Evolutionary conservation across 2,797 vertebrate species (phyloP).

Genomic region (Lutjanus campechanus): DNA sequence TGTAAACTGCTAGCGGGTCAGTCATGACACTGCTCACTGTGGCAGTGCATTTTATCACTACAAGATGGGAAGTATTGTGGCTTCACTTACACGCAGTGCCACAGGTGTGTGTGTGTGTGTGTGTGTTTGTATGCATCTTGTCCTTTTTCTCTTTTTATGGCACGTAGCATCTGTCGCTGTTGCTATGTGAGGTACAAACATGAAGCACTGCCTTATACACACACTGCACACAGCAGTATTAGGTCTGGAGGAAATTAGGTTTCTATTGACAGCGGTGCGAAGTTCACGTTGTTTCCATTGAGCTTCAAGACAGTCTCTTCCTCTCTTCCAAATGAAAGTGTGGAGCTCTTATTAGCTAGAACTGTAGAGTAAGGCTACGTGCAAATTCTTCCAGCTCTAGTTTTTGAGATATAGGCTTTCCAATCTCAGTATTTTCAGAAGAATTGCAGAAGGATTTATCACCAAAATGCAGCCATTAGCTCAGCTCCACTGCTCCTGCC

Average conservation of each 20-base stretch:
- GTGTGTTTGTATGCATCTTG: neutral
- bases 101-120: conserved; percentile 23
- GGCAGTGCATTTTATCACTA: conserved; percentile 39
- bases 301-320: conserved; percentile 25
- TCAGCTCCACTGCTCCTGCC: neutral
- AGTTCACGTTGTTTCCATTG: conserved; percentile 68
- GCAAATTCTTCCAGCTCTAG: neutral
- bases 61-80: neutral
- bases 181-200: conserved; percentile 74
- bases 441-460: neutral
- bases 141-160: conserved; percentile 63
- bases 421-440: conserved; percentile 4
- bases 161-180: conserved; percentile 68
- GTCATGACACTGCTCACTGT: conserved; percentile 12
- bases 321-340: neutral
- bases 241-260: conserved; percentile 69
- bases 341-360: neutral
- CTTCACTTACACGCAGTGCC: conserved; percentile 13
- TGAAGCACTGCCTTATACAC: conserved; percentile 36
- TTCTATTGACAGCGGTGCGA: conserved; percentile 74
- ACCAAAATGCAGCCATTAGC: neutral
- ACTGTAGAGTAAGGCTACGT: neutral
- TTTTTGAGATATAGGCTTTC: neutral
- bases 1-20: conserved; percentile 35
- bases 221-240: conserved; percentile 45